Evolutionary conservation across 1,140 invertebrate species (phyloP), one percentile per base, ranked within the genome.

Genomic region (Conus betulinus): DNA sequence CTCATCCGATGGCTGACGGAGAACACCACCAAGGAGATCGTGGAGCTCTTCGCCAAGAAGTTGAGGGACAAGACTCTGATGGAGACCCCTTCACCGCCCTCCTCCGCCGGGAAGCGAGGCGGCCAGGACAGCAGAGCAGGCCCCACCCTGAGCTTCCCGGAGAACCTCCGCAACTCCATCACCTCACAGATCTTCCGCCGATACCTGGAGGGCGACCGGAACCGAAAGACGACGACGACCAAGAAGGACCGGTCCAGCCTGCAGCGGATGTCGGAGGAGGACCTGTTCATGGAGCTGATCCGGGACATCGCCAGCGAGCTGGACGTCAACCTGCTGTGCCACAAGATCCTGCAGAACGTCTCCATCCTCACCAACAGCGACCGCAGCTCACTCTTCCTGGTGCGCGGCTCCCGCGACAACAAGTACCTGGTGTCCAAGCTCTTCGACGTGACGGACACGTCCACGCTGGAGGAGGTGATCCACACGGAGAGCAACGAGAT

Each of bases 251-350:
- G 91, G 51, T 57, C 91, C 1, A 88, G 90, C 52, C 88, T 94
- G 51, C 85, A 90, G 91, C 97, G 97, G 81, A 96, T 99, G 91
- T 98, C 98, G 91, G 98, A 99, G 93, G 98, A 98, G 93, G 98
- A 99, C 95, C 96, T 99, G 87, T 98, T 99, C 92, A 99, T 99
- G 95, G 98, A 99, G 95, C 95, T 99, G 96, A 98, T 98, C 93
- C 98, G 99, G 96, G 98, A 99, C 95, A 99, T 99, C 93, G 99
- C 98, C 95, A 98, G 99, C 95, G 98, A 99, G 94, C 95, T 99
- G 92, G 98, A 99, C 93, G 97, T 99, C 15, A 96, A 98, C 91
- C 98, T 98, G 1, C 95, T 99, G 90, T 99, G 98, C 94, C 98
- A 99, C 96, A 99, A 99, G 95, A 99, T 99, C 93, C 96, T 99